Evolutionary conservation across 2,113 vertebrate species (phyloP).

Genomic region (Clarias batrachus): DNA sequence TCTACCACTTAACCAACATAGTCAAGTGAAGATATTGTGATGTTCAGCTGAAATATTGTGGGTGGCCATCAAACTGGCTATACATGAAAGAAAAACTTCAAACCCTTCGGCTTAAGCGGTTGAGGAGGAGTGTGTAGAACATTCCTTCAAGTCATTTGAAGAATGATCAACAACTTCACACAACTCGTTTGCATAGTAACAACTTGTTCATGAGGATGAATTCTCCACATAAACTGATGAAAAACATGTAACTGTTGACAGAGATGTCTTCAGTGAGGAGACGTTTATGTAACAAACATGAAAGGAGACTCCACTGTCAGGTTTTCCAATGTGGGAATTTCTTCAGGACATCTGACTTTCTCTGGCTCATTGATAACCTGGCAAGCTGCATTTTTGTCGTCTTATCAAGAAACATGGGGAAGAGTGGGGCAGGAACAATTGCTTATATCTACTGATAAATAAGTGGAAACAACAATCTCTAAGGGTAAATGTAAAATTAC

Average conservation of each 20-base stretch:
- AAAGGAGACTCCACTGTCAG: background rate
- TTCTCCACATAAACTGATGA: background rate
- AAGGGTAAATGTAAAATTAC: background rate
- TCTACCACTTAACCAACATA: background rate
- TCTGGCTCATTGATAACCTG: background rate
- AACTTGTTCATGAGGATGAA: background rate
- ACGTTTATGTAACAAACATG: background rate
- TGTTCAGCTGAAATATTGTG: background rate
- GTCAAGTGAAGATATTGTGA: background rate
- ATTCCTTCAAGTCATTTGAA: background rate
- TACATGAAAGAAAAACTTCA: background rate
- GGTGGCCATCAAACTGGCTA: background rate
- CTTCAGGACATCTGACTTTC: background rate
- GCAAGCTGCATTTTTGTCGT: background rate
- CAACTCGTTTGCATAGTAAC: background rate
- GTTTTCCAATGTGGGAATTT: background rate
- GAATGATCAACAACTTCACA: background rate
- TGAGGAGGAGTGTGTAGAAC: background rate
- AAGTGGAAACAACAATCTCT: background rate
- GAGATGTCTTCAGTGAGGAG: background rate
- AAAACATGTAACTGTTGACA: background rate
- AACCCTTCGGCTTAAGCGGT: background rate
- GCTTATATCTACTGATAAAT: background rate
- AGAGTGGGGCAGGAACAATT: background rate
- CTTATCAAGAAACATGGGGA: no score